Percentiles rank a stretch among this genome's conserved stretches.
Evolutionary conservation across 2,113 vertebrate species (phyloP).

Genomic region (Cynocephalus volans): DNA sequence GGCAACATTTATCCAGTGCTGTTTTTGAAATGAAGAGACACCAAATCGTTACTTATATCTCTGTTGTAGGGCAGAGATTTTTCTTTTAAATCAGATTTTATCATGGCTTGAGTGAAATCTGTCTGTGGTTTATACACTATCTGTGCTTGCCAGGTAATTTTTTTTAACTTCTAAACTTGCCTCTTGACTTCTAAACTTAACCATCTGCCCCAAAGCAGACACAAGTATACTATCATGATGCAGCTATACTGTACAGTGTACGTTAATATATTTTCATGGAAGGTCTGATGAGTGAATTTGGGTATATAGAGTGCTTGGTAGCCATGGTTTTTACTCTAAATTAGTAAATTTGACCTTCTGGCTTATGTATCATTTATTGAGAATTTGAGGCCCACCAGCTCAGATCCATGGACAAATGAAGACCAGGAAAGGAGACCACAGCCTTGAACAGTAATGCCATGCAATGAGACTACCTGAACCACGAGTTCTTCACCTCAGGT

Average conservation of each 20-base stretch:
- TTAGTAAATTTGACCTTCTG: neutral
- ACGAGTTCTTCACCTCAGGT: neutral
- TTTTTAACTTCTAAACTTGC: conserved; percentile 27
- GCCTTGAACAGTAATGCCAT: neutral
- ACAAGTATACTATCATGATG: neutral
- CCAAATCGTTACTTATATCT: neutral
- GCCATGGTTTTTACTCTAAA: neutral
- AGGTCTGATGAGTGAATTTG: neutral
- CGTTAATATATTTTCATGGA: conserved; percentile 11
- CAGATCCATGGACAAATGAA: neutral
- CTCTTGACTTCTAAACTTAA: conserved; percentile 10
- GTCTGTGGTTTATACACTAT: neutral
- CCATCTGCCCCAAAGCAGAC: neutral
- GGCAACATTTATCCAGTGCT: neutral
- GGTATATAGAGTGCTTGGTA: neutral
- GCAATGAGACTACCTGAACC: neutral
- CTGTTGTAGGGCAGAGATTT: neutral
- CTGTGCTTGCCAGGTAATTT: conserved; percentile 22
- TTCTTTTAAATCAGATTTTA: conserved; percentile 28
- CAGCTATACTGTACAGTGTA: neutral
- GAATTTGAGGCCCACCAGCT: conserved; percentile 1
- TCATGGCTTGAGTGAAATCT: conserved; percentile 48
- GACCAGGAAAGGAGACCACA: neutral
- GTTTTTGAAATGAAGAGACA: neutral
- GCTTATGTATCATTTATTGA: neutral